Conservation (phyloP, 1,140 invertebrate species). For the silkworm (Bombyx mori) region ASM3026992v2 NC_085127.1:8886001-8886500, state of each 20-base stretch:
- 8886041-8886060: too few relatives aligned
- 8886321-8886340: slow-evolving; percentile 43
- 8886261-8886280: slow-evolving; percentile 32
- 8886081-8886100: too few relatives aligned
- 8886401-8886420: slow-evolving; percentile 13
- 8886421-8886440: slow-evolving; percentile 5
- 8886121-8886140: too few relatives aligned
- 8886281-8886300: slow-evolving; percentile 55
- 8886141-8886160: too few relatives aligned
- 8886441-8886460: too few relatives aligned
- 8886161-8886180: not conserved
- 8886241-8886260: slow-evolving; percentile 60
- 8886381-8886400: slow-evolving; percentile 30
- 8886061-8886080: too few relatives aligned
- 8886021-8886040: too few relatives aligned
- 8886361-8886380: slow-evolving; percentile 42
- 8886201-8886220: slow-evolving; percentile 24
- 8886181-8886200: slow-evolving; percentile 8
- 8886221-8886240: slow-evolving; percentile 20
- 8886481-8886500: too few relatives aligned
- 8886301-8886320: slow-evolving; percentile 50
- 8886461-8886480: too few relatives aligned
- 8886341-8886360: slow-evolving; percentile 49
- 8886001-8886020: too few relatives aligned
- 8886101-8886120: too few relatives aligned